Conservation (phyloP, 35 echinoderm and acorn worm species). For the Hemicentrotus pulcherrimus region DNA sequence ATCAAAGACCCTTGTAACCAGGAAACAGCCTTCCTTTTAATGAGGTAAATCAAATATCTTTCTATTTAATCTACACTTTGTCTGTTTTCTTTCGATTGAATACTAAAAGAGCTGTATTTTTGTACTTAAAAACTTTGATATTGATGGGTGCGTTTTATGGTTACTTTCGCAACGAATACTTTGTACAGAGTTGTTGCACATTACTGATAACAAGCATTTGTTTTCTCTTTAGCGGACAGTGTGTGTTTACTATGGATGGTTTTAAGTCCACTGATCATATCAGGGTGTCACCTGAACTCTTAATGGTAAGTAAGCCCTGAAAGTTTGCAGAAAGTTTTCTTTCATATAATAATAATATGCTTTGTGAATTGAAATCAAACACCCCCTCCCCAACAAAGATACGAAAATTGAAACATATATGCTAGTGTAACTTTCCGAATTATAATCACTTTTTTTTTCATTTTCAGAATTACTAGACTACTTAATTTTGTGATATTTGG, state of each 20-base stretch:
- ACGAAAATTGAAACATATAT: no score
- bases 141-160: no score
- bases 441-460: no score
- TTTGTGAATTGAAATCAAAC: background rate
- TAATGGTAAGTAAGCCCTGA: background rate
- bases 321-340: background rate
- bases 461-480: no score
- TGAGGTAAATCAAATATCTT: constrained; percentile 17
- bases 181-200: background rate
- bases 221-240: background rate
- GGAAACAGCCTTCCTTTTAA: background rate
- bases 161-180: no score
- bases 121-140: no score
- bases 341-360: background rate
- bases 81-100: no score
- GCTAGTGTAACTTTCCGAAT: no score
- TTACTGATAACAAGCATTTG: background rate
- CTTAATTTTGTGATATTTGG: no score
- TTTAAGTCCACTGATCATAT: background rate
- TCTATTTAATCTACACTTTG: no score
- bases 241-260: background rate
- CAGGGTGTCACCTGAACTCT: background rate
- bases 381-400: background rate
- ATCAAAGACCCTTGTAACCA: constrained; percentile 6
- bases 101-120: no score